These are phyloP conservation scores for Linepithema humile DNA, from an alignment of 1,140 invertebrate genomes.

Conservation along the genomic window DNA sequence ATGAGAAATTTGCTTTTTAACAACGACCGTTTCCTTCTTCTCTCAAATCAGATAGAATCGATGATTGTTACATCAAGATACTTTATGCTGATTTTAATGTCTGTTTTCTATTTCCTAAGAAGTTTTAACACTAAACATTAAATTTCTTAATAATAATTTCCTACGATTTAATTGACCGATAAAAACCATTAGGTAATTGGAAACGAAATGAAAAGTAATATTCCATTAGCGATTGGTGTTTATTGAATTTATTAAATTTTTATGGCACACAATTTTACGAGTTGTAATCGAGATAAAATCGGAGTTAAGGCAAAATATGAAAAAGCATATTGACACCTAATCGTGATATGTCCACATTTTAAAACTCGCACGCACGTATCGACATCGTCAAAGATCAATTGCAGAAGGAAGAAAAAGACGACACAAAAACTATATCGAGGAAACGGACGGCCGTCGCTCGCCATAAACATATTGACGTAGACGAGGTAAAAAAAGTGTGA, in stretches of 20 bases:
- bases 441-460: slow-evolving; percentile 21
- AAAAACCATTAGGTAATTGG: slow-evolving; percentile 12
- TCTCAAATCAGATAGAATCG: neutral
- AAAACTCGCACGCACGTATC: neutral
- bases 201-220: slow-evolving; percentile 17
- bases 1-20: neutral
- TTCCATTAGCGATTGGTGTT: neutral
- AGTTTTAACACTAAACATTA: slow-evolving; percentile 8
- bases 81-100: slow-evolving; percentile 14
- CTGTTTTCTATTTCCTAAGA: neutral
- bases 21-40: neutral
- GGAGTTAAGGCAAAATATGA: neutral
- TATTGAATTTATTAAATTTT: too few relatives aligned
- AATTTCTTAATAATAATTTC: slow-evolving; percentile 17
- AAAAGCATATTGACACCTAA: neutral
- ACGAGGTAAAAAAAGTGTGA: slow-evolving; percentile 31
- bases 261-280: slow-evolving; percentile 2
- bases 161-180: slow-evolving; percentile 5
- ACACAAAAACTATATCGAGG: slow-evolving; percentile 43
- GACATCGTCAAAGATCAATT: slow-evolving; percentile 36
- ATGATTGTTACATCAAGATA: neutral
- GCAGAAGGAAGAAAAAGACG: neutral
- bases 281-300: neutral
- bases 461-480: slow-evolving; percentile 8
- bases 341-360: neutral